A percentile compares a stretch with the other conserved stretches of the same genome.
These are phyloP conservation scores for Dyspetes luteomarginatus DNA, from an alignment of 2,888 invertebrate species.

Conservation along the genomic window DNA sequence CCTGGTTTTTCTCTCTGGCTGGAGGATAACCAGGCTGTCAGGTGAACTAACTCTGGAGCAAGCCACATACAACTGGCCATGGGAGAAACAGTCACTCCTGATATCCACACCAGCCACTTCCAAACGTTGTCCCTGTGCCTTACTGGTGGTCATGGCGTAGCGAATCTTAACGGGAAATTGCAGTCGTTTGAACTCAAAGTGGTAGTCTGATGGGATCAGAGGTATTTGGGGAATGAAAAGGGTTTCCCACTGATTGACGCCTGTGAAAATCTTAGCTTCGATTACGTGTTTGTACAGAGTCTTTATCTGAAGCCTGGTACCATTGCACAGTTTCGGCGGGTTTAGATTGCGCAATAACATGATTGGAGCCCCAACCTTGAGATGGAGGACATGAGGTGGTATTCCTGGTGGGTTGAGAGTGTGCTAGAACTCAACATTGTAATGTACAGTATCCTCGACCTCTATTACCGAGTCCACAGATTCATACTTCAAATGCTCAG, in stretches of 20 bases:
- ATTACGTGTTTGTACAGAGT: constrained; percentile 73
- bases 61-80: constrained; percentile 62
- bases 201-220: constrained; percentile 64
- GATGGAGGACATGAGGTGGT: constrained; percentile 67
- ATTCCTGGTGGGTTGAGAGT: constrained; percentile 71
- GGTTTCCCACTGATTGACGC: constrained; percentile 56
- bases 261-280: constrained; percentile 73
- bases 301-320: constrained; percentile 60
- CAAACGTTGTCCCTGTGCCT: constrained; percentile 66
- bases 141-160: constrained; percentile 63
- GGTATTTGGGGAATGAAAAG: constrained; percentile 67
- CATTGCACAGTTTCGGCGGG: constrained; percentile 65
- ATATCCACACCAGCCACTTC: constrained; percentile 59
- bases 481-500: constrained; percentile 54
- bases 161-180: constrained; percentile 65
- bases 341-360: constrained; percentile 66
- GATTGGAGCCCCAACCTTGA: constrained; percentile 65
- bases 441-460: constrained; percentile 66
- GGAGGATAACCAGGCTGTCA: no score
- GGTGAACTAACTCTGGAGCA: no score
- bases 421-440: constrained; percentile 71
- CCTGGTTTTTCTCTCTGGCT: no score
- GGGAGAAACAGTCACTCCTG: constrained; percentile 55
- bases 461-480: constrained; percentile 57
- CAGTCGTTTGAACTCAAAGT: constrained; percentile 71